Evolutionary conservation across 1,140 invertebrate species (phyloP).

Genomic region (Saxidomus purpurata): DNA sequence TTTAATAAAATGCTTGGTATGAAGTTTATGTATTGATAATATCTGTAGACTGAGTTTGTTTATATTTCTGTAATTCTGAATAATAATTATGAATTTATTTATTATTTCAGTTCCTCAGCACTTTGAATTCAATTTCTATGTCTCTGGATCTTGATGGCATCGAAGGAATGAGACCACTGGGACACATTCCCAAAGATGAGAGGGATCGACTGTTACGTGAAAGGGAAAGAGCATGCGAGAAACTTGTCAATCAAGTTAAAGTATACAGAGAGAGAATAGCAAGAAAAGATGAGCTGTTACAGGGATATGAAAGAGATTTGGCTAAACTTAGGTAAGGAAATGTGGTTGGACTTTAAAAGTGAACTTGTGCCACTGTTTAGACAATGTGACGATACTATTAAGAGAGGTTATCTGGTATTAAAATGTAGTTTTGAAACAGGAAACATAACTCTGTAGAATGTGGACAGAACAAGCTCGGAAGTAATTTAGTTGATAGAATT

Average conservation of each 20-base stretch:
- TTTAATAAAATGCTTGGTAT: no score
- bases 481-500: no score
- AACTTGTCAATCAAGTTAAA: constrained; percentile 78
- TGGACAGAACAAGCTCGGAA: no score
- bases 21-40: no score
- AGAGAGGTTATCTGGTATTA: no score
- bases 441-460: no score
- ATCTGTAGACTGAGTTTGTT: no score
- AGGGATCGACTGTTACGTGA: constrained; percentile 78
- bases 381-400: no score
- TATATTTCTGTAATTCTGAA: no score
- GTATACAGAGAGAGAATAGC: constrained; percentile 81
- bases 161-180: constrained; percentile 82
- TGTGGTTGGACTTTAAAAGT: neutral
- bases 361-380: no score
- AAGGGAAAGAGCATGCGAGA: constrained; percentile 78
- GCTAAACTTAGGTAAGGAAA: constrained; percentile 82
- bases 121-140: constrained; percentile 80
- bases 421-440: no score
- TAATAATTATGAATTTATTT: no score
- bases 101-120: constrained; percentile 79
- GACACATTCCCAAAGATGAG: constrained; percentile 85
- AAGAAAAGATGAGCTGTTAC: constrained; percentile 85
- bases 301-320: constrained; percentile 85
- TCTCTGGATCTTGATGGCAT: constrained; percentile 81